Conservation (phyloP, 2,888 invertebrate genomes). For the Nysson spinosus region DNA sequence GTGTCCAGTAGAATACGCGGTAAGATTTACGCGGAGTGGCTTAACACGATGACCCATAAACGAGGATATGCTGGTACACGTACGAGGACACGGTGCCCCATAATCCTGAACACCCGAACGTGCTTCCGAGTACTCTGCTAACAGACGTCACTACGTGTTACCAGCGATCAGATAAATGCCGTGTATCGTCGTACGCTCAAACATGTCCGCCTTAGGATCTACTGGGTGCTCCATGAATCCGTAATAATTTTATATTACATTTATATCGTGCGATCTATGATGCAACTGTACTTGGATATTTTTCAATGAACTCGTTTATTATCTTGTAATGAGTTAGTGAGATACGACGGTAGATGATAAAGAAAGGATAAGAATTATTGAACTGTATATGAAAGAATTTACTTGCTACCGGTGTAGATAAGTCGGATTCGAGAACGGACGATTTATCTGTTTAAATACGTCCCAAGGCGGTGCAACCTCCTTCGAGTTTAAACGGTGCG, state of each 20-base stretch:
- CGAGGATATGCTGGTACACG: conserved; percentile 47
- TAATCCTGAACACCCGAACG: conserved; percentile 33
- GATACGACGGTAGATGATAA: no score
- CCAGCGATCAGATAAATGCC: conserved; percentile 57
- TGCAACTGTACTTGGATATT: no score
- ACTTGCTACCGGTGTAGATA: conserved; percentile 27
- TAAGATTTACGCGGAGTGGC: conserved; percentile 42
- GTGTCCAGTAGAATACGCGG: neutral
- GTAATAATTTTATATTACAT: no score
- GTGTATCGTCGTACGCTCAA: conserved; percentile 42
- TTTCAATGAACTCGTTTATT: no score
- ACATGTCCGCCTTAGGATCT: conserved; percentile 3
- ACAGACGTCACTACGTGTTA: conserved; percentile 52
- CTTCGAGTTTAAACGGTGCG: conserved; percentile 35
- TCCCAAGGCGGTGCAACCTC: conserved; percentile 44
- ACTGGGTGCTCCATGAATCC: conserved; percentile 3
- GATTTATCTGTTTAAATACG: conserved; percentile 59
- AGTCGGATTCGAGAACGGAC: conserved; percentile 43
- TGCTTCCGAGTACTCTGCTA: conserved; percentile 46
- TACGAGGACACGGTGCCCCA: conserved; percentile 7
- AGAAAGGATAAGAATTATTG: no score
- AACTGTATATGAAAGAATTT: conserved; percentile 18
- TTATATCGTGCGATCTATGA: no score
- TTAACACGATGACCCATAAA: conserved; percentile 61
- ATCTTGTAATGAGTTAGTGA: no score